Evolutionary conservation across 1,140 invertebrate species (phyloP), one percentile per base, ranked within the genome.

Genomic region (Eupeodes corollae): DNA sequence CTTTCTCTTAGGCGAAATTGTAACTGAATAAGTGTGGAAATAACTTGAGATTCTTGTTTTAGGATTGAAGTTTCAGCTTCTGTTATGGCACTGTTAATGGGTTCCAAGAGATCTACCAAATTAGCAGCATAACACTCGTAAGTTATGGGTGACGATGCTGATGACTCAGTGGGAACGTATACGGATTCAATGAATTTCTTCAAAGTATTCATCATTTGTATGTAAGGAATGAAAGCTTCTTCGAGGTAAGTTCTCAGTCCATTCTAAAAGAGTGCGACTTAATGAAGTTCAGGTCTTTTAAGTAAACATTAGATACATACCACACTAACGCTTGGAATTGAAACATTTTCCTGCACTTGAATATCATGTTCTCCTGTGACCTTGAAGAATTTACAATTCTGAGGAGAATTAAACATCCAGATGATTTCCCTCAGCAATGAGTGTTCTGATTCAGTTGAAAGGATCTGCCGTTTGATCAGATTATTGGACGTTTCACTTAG

Each of bases 341-440:
- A 54, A 1, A 63, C 56, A 41, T 60, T 54, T 0, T 13, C 8
- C 11, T 56, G 55, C 5, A 60, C 41, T 5, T 2, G 44, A n/a
- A 68, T 42, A 53, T 43, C 18, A 32, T 38, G 44, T 1, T 26
- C 48, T 5, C 32, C 39, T 32, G 50, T 35, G n/a, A 65, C 42
- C 6, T 39, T 21, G n/a, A 68, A 68, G 39, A 61, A 66, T 18
- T 54, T 55, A 19, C 63, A 67, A 12, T 42, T 56, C 13, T 26
- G 42, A 1, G 65, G 62, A 6, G 30, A 30, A 5, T 54, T 44
- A 30, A 68, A 66, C 63, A 66, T 68, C n/a, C 63, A 55, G 15
- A 68, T 45, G 15, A 66, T 59, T 40, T 68, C 66, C 5, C 65
- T 49, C 5, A 66, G 15, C 15, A 68, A 44, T 16, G 56, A 56